Conservation (phyloP, 2,113 vertebrate genomes). For the Cyrtonyx montezumae region DNA sequence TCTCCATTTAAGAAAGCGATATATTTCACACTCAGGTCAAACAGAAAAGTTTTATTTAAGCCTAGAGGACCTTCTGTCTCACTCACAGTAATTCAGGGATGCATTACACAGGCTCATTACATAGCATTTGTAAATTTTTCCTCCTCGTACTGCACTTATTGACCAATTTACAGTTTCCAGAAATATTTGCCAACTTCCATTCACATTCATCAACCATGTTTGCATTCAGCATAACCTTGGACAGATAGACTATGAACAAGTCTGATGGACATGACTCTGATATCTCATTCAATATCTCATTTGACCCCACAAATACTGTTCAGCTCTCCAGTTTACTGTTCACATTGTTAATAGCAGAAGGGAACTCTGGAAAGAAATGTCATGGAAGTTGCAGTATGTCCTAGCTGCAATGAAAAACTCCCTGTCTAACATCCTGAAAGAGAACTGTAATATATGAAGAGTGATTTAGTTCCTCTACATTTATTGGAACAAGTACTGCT, state of each 20-base stretch:
- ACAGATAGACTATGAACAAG: not conserved
- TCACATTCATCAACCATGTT: not conserved
- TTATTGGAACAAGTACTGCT: not conserved
- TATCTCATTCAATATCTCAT: not conserved
- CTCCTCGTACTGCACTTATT: not conserved
- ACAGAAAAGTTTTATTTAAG: not conserved
- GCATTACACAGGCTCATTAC: not conserved
- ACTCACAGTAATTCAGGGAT: not conserved
- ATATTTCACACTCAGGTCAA: not conserved
- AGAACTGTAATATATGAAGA: not conserved
- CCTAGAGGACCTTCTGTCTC: not conserved
- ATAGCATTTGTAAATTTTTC: not conserved
- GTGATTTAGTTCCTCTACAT: slow-evolving; percentile 17
- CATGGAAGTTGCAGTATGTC: not conserved
- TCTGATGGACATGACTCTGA: not conserved
- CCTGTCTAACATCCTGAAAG: not conserved
- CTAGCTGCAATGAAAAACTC: not conserved
- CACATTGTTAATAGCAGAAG: not conserved
- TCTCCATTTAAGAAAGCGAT: not conserved
- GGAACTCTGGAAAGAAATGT: not conserved
- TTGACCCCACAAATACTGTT: not conserved
- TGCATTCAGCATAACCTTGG: not conserved
- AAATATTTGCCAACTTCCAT: not conserved
- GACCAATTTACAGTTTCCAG: not conserved
- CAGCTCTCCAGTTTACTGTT: not conserved